These are phyloP conservation scores for Odontophorus gujanensis DNA, from an alignment of 2,113 vertebrate genomes.

Conservation along the genomic window DNA sequence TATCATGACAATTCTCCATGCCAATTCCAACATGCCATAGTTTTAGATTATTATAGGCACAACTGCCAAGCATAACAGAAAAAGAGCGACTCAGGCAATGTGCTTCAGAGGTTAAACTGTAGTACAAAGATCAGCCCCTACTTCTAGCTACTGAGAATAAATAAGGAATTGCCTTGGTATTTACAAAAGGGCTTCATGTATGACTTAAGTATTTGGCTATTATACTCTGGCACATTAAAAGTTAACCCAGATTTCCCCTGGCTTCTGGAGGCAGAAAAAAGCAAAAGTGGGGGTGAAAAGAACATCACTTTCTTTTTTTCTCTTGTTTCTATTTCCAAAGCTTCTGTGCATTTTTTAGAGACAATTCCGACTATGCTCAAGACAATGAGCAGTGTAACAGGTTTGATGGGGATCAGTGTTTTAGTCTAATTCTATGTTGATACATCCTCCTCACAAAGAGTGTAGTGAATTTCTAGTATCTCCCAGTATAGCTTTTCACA, in stretches of 20 bases:
- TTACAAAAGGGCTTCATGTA: neutral
- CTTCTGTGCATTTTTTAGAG: neutral
- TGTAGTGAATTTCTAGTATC: neutral
- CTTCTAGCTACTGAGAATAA: neutral
- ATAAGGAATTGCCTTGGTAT: neutral
- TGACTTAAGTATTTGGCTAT: neutral
- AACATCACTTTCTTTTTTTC: neutral
- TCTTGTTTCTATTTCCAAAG: neutral
- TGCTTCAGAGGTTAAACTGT: neutral
- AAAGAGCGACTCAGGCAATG: neutral
- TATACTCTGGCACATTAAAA: neutral
- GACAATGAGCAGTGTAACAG: neutral
- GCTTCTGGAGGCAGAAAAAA: neutral
- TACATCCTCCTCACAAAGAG: neutral
- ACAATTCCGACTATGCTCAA: neutral
- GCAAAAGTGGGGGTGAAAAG: accelerated
- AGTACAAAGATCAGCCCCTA: neutral
- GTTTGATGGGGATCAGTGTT: neutral
- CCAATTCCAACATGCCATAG: neutral
- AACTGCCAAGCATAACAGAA: neutral
- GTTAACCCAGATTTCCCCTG: neutral
- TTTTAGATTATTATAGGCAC: neutral
- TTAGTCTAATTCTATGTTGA: neutral
- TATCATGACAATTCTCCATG: neutral
- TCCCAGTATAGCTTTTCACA: neutral